phyloP scores from a whole-genome alignment of 2,888 invertebrate species.

The Lithodes maja region DNA sequence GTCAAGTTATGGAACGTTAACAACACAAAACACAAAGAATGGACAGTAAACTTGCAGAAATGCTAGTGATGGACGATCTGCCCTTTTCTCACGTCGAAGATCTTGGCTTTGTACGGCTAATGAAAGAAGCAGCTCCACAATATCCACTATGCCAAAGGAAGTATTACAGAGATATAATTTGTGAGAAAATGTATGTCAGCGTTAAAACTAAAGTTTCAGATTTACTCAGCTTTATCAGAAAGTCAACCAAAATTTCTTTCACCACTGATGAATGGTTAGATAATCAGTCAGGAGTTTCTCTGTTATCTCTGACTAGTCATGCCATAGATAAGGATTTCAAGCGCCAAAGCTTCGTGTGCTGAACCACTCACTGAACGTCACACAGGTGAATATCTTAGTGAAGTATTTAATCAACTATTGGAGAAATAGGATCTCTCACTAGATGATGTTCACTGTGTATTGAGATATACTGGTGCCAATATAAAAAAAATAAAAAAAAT shows the following conservation, averaged over 20 bases:
- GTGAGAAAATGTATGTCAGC: background rate
- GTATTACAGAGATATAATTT: conserved; percentile 21
- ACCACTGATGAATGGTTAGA: conserved; percentile 17
- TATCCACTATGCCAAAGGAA: conserved; percentile 12
- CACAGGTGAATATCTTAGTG: conserved; percentile 32
- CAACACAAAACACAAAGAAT: conserved; percentile 28
- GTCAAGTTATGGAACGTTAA: conserved; percentile 9
- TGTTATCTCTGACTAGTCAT: conserved; percentile 23
- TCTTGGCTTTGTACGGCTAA: conserved; percentile 12
- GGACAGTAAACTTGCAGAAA: conserved; percentile 24
- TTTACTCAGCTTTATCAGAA: background rate
- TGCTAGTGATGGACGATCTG: conserved; percentile 27
- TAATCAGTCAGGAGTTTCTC: conserved; percentile 6
- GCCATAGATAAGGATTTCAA: conserved; percentile 9
- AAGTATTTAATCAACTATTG: conserved; percentile 17
- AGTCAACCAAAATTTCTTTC: conserved; percentile 21
- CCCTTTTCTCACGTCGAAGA: conserved; percentile 28
- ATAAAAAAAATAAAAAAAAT: conserved; percentile 6
- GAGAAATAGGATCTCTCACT: conserved; percentile 5
- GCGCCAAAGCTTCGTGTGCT: conserved; percentile 21
- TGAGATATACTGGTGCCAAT: conserved; percentile 29
- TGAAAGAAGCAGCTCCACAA: conserved; percentile 2
- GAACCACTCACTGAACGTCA: conserved; percentile 36
- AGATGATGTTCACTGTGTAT: conserved; percentile 23
- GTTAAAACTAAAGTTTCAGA: conserved; percentile 22